Conservation (phyloP, 2,797 vertebrate species). For the Syngnathus rostellatus region DNA sequence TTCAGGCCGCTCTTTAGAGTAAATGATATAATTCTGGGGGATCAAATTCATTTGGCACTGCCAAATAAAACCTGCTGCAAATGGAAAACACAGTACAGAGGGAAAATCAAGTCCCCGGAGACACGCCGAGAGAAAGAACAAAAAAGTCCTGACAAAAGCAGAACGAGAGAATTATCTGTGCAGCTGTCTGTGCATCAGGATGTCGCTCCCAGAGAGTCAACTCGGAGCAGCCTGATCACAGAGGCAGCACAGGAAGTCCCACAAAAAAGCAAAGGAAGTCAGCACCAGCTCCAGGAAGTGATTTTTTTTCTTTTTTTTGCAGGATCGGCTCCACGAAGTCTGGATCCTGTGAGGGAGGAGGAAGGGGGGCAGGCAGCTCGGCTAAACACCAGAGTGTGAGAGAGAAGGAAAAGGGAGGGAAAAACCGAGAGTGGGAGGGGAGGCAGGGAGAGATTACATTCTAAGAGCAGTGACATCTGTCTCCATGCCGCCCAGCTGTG, state of each 20-base stretch:
- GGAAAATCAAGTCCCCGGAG: slow-evolving; percentile 39
- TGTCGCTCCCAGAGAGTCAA: slow-evolving; percentile 62
- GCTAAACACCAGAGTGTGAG: slow-evolving; percentile 60
- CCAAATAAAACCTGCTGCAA: slow-evolving; percentile 27
- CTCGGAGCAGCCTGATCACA: slow-evolving; percentile 64
- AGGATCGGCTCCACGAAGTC: slow-evolving; percentile 74
- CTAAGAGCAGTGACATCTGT: slow-evolving; percentile 69
- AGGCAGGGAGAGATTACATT: slow-evolving; percentile 33
- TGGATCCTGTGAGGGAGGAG: slow-evolving; percentile 55
- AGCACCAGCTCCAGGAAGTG: slow-evolving; percentile 71
- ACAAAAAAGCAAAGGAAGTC: slow-evolving; percentile 75
- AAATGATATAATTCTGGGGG: slow-evolving; percentile 20
- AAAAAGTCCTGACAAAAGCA: slow-evolving; percentile 65
- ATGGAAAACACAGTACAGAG: slow-evolving; percentile 49
- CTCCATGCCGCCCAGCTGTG: slow-evolving; percentile 73
- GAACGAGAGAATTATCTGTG: slow-evolving; percentile 69
- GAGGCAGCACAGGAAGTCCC: slow-evolving; percentile 70
- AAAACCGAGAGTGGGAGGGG: slow-evolving; percentile 25
- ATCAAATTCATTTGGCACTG: slow-evolving; percentile 26
- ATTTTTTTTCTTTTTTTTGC: slow-evolving; percentile 49
- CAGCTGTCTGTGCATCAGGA: slow-evolving; percentile 74
- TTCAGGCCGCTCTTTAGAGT: not conserved
- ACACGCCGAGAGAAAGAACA: slow-evolving; percentile 21
- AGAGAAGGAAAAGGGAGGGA: slow-evolving; percentile 54
- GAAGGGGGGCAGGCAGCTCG: slow-evolving; percentile 51